Evolutionary conservation across 23 tunicate genomes (phyloP), one percentile per base, ranked within the genome.

Genomic region (Clavelina lepadiformis): DNA sequence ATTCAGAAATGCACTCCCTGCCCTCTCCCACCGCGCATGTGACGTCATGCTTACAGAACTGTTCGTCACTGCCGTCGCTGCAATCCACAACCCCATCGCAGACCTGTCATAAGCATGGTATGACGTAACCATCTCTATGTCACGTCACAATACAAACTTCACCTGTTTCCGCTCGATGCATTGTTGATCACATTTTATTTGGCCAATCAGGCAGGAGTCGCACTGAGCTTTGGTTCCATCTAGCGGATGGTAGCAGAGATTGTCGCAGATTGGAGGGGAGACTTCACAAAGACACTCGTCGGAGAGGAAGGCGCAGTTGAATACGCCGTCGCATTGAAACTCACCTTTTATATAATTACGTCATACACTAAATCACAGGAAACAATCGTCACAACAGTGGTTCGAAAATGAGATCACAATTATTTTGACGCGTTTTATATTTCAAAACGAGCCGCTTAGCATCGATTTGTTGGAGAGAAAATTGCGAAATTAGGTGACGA

Each of bases 51-150:
- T n/a, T n/a, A n/a, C n/a, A n/a, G n/a, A n/a, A n/a, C n/a, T n/a
- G n/a, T 46, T 66, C 72, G 35, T 66, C 72, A 36, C 72, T 66
- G 15, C 63, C 79, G 41, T 81, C 88, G 33, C 34, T 31, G 45
- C 79, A 72, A 35, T 66, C 66, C 2, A 8, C 5, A 5, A 28
- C 51, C 41, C 83, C 83, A 32, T 77, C 83, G 44, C 83, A 77
- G 20, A 60, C 46, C 59, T 44, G 68, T n/a, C n/a, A n/a, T n/a
- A n/a, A n/a, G n/a, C n/a, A n/a, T n/a, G n/a, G n/a, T n/a, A n/a
- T n/a, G n/a, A n/a, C n/a, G n/a, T 44, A 44, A 44, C 49, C 15
- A 44, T 44, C 26, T n/a, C 26, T 21, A 21, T 56, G 22, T 23
- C 25, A n/a, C 0, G 22, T 19, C 15, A 46, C 28, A 3, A n/a